Evolutionary conservation across 2,113 vertebrate genomes (phyloP).

Genomic region (Halcyon malimbica): DNA sequence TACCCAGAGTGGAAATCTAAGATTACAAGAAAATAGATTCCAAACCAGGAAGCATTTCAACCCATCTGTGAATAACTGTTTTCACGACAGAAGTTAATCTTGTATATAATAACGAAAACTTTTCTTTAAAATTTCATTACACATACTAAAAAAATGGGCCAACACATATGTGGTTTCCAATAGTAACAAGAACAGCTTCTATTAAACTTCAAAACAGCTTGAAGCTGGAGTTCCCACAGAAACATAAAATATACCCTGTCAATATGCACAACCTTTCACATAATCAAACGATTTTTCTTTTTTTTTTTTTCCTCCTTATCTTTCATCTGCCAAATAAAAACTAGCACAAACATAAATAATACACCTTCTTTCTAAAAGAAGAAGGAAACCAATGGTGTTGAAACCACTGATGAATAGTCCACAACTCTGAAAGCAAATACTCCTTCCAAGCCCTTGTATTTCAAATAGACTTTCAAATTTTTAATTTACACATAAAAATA

Average conservation of each 20-base stretch:
- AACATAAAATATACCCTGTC: background rate
- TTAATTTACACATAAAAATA: background rate
- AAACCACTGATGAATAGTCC: background rate
- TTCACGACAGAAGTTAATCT: background rate
- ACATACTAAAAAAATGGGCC: background rate
- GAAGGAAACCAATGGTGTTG: background rate
- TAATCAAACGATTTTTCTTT: background rate
- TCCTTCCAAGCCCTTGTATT: background rate
- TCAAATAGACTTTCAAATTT: background rate
- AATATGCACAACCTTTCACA: background rate
- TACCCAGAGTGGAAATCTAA: background rate
- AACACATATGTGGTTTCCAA: background rate
- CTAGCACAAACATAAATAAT: background rate
- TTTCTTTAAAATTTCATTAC: background rate
- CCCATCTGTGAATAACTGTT: background rate
- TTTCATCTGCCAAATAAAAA: background rate
- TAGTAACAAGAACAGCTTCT: background rate
- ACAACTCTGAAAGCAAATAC: background rate
- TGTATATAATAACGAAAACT: background rate
- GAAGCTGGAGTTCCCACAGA: background rate
- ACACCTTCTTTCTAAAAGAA: background rate
- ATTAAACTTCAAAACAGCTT: background rate
- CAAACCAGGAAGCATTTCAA: background rate
- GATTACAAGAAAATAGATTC: background rate
- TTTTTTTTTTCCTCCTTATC: background rate